Conservation (phyloP, 2,113 vertebrate genomes). For the Macrotus californicus region DNA sequence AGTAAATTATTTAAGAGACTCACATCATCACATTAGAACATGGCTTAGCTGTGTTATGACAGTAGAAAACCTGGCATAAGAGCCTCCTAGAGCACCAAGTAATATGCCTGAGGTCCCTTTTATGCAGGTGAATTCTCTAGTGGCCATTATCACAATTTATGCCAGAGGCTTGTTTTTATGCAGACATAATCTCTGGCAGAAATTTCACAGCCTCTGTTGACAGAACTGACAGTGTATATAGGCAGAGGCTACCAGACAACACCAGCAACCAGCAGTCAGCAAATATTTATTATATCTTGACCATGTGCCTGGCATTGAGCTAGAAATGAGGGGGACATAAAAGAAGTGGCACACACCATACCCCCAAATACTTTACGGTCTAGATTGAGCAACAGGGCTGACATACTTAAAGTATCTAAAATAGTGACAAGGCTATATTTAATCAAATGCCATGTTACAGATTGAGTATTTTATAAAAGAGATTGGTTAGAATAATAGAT, state of each 20-base stretch:
- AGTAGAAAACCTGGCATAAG: slow-evolving; percentile 18
- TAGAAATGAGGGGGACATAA: not conserved
- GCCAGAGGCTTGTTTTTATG: slow-evolving; percentile 48
- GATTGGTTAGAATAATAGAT: not conserved
- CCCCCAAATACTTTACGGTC: not conserved
- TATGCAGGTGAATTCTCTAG: slow-evolving; percentile 43
- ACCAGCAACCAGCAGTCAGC: not conserved
- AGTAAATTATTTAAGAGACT: slow-evolving; percentile 40
- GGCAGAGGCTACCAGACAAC: not conserved
- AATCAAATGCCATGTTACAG: not conserved
- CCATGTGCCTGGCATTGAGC: not conserved
- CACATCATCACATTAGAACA: slow-evolving; percentile 28
- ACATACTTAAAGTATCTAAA: slow-evolving; percentile 32
- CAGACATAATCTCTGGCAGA: slow-evolving; percentile 47
- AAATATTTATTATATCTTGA: slow-evolving; percentile 34
- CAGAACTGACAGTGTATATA: not conserved
- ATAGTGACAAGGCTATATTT: not conserved
- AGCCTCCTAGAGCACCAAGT: not conserved
- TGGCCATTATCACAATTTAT: slow-evolving; percentile 27
- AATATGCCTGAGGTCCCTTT: slow-evolving; percentile 20
- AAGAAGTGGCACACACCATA: not conserved
- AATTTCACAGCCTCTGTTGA: slow-evolving; percentile 34
- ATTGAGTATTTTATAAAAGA: slow-evolving; percentile 34
- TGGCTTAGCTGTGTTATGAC: slow-evolving; percentile 33
- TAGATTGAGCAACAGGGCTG: not conserved